Evolutionary conservation across 2,113 vertebrate species (phyloP), one percentile per base, ranked within the genome.

Genomic region (Pimephales promelas): DNA sequence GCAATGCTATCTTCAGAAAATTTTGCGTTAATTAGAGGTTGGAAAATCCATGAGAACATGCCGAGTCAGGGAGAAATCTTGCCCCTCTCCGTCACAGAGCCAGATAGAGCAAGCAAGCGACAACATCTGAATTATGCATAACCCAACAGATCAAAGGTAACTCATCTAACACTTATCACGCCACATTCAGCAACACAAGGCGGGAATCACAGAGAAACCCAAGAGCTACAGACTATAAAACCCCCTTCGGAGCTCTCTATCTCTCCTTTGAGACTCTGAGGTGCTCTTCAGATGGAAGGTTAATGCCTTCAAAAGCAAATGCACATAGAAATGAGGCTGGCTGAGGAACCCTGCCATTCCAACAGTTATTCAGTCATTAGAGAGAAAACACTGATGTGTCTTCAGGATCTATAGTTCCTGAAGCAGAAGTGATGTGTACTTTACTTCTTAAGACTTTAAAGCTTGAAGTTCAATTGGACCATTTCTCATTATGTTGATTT

Each of bases 21-120:
- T 84, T 74, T 78, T 80, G 76, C 40, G 28, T 85, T 90, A 91
- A 91, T 91, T 92, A 87, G 66, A 20, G 77, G 71, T 75, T 74
- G 66, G 73, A 79, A 62, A 86, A 83, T 76, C 72, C 81, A 84
- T 76, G 40, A 76, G 49, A 82, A 84, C 59, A 77, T n/a, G 59
- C 68, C 3, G 49, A 75, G 45, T 80, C 68, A 70, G 64, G 24
- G n/a, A 56, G 40, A 77, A 81, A 66, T 77, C 40, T 26, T 52
- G 16, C 31, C 61, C 45, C 36, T 57, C 54, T 45, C 49, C 10
- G 16, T 28, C 82, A 45, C 47, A 14, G n/a, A 66, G 68, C 56
- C 64, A 22, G 34, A 59, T 34, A 52, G 75, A 80, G 66, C 3
- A 24, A 73, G 81, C 24, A 61, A 28, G 64, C 49, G 82, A 87